Evolutionary conservation across 2,113 vertebrate species (phyloP).

Genomic region (Myotis yumanensis): DNA sequence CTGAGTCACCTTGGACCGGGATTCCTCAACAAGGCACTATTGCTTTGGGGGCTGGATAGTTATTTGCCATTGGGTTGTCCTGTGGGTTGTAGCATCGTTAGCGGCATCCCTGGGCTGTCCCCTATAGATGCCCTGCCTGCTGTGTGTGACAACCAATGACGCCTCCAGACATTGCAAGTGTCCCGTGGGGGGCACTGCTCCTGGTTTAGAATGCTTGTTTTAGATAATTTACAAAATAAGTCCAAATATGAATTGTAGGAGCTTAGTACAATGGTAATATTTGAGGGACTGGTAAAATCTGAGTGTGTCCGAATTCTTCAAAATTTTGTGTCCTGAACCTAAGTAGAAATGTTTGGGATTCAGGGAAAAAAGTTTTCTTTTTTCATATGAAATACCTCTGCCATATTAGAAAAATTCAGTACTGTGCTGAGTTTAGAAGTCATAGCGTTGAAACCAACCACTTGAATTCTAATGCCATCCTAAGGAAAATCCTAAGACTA

Average conservation of each 20-base stretch:
- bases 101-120: background rate
- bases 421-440: background rate
- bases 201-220: background rate
- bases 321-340: background rate
- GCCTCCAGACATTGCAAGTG: background rate
- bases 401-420: background rate
- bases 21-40: background rate
- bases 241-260: background rate
- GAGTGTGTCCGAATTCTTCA: background rate
- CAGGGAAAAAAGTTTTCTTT: background rate
- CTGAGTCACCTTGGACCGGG: background rate
- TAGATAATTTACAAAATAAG: background rate
- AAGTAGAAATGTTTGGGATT: background rate
- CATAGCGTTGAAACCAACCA: background rate
- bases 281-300: background rate
- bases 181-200: background rate
- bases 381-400: background rate
- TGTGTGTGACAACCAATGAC: background rate
- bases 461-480: background rate
- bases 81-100: background rate
- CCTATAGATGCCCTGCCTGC: too few relatives aligned
- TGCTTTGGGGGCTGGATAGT: background rate
- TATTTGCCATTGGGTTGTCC: background rate
- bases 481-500: slow-evolving; percentile 31
- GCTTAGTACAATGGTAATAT: background rate